phyloP scores from a whole-genome alignment of 2,797 vertebrate species.

The Silurus aristotelis region DNA sequence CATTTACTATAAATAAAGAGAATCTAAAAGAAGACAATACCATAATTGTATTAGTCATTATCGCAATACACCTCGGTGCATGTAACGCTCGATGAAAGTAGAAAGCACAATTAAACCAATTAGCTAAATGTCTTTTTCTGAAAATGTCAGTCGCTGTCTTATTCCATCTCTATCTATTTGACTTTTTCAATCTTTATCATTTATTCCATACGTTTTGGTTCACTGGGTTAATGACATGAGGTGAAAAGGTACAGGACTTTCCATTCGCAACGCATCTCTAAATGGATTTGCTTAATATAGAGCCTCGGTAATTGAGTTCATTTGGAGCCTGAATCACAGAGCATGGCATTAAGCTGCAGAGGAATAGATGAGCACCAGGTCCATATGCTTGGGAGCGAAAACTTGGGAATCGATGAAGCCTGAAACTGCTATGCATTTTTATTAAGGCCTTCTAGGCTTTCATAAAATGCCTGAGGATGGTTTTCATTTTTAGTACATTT shows the following conservation, averaged over 20 bases:
- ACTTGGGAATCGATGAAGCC: slow-evolving; percentile 20
- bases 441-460: not conserved
- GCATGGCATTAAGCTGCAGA: slow-evolving; percentile 33
- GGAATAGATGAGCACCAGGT: slow-evolving; percentile 18
- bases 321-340: slow-evolving; percentile 38
- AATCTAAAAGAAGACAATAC: slow-evolving; percentile 12
- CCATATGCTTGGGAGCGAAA: slow-evolving; percentile 9
- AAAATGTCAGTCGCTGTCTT: slow-evolving; percentile 9
- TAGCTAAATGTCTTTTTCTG: slow-evolving; percentile 37
- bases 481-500: slow-evolving; percentile 1
- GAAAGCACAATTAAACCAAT: slow-evolving; percentile 45
- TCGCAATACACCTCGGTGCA: slow-evolving; percentile 25
- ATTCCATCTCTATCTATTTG: slow-evolving; percentile 7
- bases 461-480: not conserved
- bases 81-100: slow-evolving; percentile 24
- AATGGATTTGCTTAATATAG: slow-evolving; percentile 50
- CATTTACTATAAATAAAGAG: slow-evolving; percentile 38
- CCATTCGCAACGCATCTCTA: slow-evolving; percentile 30
- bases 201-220: slow-evolving; percentile 33
- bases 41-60: slow-evolving; percentile 43
- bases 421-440: slow-evolving; percentile 12
- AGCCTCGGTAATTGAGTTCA: slow-evolving; percentile 40
- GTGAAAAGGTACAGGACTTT: slow-evolving; percentile 36
- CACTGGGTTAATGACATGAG: slow-evolving; percentile 31
- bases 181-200: slow-evolving; percentile 8